Evolutionary conservation across 37 sponge, comb jelly and placozoan genomes (phyloP).

Genomic region (Spongilla lacustris): DNA sequence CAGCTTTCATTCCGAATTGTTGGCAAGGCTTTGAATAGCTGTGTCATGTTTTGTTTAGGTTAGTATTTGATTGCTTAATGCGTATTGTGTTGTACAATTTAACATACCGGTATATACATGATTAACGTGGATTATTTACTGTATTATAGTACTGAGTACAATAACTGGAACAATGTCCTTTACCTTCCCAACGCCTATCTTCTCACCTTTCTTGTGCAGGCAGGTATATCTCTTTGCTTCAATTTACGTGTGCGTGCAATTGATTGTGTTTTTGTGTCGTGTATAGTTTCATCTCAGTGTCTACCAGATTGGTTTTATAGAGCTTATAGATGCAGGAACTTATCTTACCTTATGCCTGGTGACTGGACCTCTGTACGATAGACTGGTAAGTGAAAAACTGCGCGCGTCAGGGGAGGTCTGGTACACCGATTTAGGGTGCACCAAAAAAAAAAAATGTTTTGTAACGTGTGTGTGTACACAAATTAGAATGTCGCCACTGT

Average conservation of each 20-base stretch:
- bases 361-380: background rate
- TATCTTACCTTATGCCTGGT: background rate
- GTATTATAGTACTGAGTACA: background rate
- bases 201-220: background rate
- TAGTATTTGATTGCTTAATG: no score
- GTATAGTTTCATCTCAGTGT: background rate
- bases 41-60: background rate
- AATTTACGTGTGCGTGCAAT: no score
- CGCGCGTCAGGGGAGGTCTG: no score
- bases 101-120: no score
- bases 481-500: no score
- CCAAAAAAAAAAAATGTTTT: no score
- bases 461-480: no score
- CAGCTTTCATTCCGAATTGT: background rate
- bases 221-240: background rate
- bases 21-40: background rate
- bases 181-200: background rate
- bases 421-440: no score
- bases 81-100: no score
- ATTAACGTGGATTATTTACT: background rate
- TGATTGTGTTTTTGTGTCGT: no score
- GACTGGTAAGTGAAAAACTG: slow-evolving; percentile 1
- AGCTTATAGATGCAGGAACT: background rate
- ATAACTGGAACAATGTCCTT: background rate
- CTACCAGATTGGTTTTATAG: background rate